Conservation (phyloP, 2,797 vertebrate genomes). For the Phalanger gymnotis region DNA sequence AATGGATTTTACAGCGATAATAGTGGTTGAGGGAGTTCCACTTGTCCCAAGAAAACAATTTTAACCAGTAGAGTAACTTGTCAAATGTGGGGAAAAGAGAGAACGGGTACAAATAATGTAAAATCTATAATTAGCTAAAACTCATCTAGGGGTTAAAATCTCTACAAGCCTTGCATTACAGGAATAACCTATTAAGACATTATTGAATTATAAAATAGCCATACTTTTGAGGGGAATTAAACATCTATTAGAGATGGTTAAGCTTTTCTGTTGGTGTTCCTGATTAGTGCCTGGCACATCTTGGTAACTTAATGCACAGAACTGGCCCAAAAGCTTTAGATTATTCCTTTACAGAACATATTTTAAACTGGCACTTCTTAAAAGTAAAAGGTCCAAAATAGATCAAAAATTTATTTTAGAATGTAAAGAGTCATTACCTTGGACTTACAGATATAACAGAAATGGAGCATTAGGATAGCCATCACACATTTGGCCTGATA, state of each 20-base stretch:
- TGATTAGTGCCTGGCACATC: background rate
- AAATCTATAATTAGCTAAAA: background rate
- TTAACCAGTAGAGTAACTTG: background rate
- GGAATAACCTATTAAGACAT: background rate
- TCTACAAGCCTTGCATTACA: background rate
- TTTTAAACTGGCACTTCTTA: background rate
- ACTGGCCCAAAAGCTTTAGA: background rate
- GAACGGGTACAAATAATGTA: background rate
- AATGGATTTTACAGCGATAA: background rate
- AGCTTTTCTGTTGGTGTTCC: background rate
- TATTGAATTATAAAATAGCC: too few species aligned
- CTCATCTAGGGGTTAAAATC: background rate
- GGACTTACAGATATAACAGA: background rate
- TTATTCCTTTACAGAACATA: background rate
- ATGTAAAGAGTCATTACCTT: background rate
- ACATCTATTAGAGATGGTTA: background rate
- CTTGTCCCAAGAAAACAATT: background rate
- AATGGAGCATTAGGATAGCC: background rate
- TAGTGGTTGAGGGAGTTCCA: background rate
- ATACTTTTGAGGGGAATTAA: background rate
- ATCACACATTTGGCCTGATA: background rate
- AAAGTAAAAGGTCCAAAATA: background rate
- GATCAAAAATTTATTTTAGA: background rate
- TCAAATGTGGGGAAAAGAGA: background rate
- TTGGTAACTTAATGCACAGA: background rate